These are phyloP conservation scores for Gadopsis marmoratus DNA, from an alignment of 2,797 vertebrate genomes.

Conservation along the genomic window DNA sequence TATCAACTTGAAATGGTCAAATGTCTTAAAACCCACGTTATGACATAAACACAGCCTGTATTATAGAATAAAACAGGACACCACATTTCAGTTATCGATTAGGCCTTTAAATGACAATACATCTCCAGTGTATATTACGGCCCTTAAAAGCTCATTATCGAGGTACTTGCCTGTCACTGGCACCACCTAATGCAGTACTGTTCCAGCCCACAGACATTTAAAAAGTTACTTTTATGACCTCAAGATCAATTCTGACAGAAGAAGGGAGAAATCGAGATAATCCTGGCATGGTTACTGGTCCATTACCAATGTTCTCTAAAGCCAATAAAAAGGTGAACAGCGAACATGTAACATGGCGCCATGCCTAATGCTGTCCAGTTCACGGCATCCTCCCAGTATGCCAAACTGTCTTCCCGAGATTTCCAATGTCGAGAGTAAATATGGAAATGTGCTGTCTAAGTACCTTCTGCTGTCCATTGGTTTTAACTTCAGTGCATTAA, in stretches of 20 bases:
- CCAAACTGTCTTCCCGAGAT: background rate
- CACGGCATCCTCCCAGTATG: too few relatives aligned
- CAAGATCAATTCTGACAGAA: conserved; percentile 39
- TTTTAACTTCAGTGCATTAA: background rate
- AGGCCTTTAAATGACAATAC: conserved; percentile 29
- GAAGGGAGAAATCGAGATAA: background rate
- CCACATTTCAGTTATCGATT: conserved; percentile 39
- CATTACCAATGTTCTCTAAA: conserved; percentile 6
- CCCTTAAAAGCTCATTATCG: conserved; percentile 26
- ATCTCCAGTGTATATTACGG: conserved; percentile 1
- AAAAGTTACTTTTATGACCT: conserved; percentile 53
- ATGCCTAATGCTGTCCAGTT: background rate
- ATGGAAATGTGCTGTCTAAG: background rate
- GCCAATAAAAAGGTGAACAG: conserved; percentile 16
- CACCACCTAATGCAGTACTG: conserved; percentile 36
- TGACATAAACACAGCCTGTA: background rate
- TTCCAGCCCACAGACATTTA: conserved; percentile 52
- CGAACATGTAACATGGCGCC: background rate
- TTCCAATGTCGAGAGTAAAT: background rate
- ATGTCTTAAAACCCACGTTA: background rate
- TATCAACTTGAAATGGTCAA: background rate
- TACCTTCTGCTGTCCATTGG: background rate
- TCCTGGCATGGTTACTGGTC: conserved; percentile 12
- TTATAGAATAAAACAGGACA: background rate
- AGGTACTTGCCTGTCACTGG: conserved; percentile 25